Evolutionary conservation across 2,888 invertebrate species (phyloP), one percentile per base, ranked within the genome.

Genomic region (Diarsia dahlii): DNA sequence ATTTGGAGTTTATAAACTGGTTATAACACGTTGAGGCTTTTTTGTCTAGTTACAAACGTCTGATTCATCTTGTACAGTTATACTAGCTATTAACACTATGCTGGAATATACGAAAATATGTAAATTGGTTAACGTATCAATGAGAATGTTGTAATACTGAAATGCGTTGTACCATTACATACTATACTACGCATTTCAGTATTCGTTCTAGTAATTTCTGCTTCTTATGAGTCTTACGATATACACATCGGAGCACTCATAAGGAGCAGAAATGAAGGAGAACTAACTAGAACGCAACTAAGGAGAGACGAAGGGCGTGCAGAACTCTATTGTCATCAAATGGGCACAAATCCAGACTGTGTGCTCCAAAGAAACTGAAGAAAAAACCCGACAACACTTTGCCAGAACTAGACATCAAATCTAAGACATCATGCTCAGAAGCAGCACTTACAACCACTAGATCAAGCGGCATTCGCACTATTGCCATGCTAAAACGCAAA

Each of bases 31-130:
- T 28, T 34, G 1, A 34, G 46, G 2, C 23, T 20, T 52, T 76
- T 39, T 48, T 62, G 34, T 50, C 48, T 54, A 12, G 15, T 45
- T 28, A 45, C 4, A n/a, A 23, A 15, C 9, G 8, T 23, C 28
- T 70, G 70, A 69, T 56, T 77, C 76, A 77, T n/a, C 3, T 3
- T 56, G n/a, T n/a, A 77, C 77, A 28, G 78, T 70, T 77, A 50
- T 8, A n/a, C 6, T 39, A 63, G n/a, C 15, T 1, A 23, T 15
- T 13, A 39, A 13, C 56, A 50, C 54, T 18, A 23, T 23, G 62
- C n/a, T 20, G 34, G 18, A 48, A 46, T 68, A 23, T 9, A n/a
- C 20, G 46, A 46, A 18, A 56, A 28, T 46, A 39, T 39, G 39
- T 39, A 23, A 28, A 64, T 13, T 64, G 28, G n/a, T 69, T 68